These are phyloP conservation scores for Pungitius pungitius DNA, from an alignment of 2,113 vertebrate species.

Conservation along the genomic window DNA sequence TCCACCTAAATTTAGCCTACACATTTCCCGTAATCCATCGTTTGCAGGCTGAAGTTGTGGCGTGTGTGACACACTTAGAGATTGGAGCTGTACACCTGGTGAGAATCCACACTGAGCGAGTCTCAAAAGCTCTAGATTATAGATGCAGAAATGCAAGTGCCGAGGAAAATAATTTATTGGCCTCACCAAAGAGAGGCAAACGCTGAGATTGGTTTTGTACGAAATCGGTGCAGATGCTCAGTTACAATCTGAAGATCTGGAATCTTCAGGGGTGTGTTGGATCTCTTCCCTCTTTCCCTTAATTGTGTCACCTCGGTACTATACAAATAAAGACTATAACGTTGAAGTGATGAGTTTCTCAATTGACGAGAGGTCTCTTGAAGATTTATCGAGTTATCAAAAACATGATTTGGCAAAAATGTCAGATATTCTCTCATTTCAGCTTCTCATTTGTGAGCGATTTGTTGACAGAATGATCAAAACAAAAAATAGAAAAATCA, in stretches of 20 bases:
- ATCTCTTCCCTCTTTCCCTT: not conserved
- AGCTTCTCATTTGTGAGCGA: not conserved
- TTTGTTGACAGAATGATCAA: not conserved
- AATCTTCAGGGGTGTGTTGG: not conserved
- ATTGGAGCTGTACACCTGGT: constrained; percentile 10
- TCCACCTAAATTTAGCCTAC: constrained; percentile 22
- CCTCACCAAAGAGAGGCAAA: not conserved
- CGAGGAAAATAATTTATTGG: constrained; percentile 5
- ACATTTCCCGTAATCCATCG: constrained; percentile 31
- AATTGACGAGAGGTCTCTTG: not conserved
- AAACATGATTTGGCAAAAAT: not conserved
- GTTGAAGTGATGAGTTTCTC: not conserved
- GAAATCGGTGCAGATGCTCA: not conserved
- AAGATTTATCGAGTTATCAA: not conserved
- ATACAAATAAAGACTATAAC: not conserved
- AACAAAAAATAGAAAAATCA: not conserved
- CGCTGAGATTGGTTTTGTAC: not conserved
- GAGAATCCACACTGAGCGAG: constrained; percentile 1
- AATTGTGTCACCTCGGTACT: not conserved
- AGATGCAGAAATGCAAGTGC: not conserved
- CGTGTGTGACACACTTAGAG: constrained; percentile 29
- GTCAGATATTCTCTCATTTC: not conserved
- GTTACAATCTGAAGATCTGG: not conserved
- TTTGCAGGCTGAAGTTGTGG: constrained; percentile 30
- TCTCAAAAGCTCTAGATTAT: constrained; percentile 2